Evolutionary conservation across 2,797 vertebrate genomes (phyloP).

Genomic region (Darevskia nairensis): DNA sequence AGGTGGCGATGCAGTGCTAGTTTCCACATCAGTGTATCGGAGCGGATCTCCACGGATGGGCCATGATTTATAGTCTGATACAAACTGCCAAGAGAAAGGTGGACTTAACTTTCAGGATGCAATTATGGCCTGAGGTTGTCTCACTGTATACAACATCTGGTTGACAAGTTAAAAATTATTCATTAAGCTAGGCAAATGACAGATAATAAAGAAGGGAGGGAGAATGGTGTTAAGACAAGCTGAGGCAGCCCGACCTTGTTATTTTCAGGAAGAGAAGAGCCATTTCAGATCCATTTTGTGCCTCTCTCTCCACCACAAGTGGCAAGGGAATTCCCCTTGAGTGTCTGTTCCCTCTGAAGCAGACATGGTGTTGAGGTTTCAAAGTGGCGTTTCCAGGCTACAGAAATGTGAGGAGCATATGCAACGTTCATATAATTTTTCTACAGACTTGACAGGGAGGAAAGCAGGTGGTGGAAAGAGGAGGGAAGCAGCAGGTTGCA

Average conservation of each 20-base stretch:
- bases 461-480: not conserved
- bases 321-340: not conserved
- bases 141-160: not conserved
- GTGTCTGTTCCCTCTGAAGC: not conserved
- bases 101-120: not conserved
- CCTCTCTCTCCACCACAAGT: not conserved
- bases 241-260: not conserved
- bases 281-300: not conserved
- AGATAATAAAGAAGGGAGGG: not conserved
- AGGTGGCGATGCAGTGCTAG: not conserved
- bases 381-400: not conserved
- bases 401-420: not conserved
- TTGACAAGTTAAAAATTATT: not conserved
- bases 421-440: accelerated
- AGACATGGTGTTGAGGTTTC: not conserved
- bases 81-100: not conserved
- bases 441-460: not conserved
- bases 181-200: not conserved
- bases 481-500: not conserved
- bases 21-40: not conserved
- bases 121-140: too few relatives aligned
- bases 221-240: accelerated
- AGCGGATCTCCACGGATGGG: too few relatives aligned
- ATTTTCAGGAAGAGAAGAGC: not conserved
- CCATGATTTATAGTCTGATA: not conserved